Evolutionary conservation across 1,140 invertebrate genomes (phyloP).

Genomic region (Leptinotarsa lineolata): DNA sequence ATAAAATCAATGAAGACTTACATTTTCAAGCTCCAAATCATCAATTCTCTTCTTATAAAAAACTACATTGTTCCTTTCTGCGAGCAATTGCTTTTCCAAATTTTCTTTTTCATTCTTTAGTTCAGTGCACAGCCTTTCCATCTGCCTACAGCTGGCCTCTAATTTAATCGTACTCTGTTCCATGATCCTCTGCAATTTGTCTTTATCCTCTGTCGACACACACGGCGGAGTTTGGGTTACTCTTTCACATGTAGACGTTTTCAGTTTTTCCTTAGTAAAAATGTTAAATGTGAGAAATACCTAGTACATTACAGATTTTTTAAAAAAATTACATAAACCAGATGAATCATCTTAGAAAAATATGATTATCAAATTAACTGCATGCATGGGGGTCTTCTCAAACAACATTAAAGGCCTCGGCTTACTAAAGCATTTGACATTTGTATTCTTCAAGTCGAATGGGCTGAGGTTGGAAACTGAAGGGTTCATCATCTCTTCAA

Average conservation of each 20-base stretch:
- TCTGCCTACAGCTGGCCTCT: conserved; percentile 49
- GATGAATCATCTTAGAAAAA: too few species aligned
- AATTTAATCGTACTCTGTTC: conserved; percentile 51
- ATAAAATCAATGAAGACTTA: conserved; percentile 23
- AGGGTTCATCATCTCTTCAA: too few species aligned
- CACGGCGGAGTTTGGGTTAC: conserved; percentile 33
- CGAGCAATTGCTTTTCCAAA: conserved; percentile 44
- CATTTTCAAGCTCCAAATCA: conserved; percentile 42
- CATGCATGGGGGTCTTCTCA: not conserved
- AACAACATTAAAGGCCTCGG: not conserved
- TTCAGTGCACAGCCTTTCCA: conserved; percentile 49
- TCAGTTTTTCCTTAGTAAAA: conserved; percentile 25
- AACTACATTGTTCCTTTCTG: conserved; percentile 44
- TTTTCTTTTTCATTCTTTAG: conserved; percentile 50
- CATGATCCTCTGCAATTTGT: conserved; percentile 48
- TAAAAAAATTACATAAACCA: too few species aligned
- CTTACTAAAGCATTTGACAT: too few species aligned
- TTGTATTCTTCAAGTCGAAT: too few species aligned
- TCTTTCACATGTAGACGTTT: conserved; percentile 22
- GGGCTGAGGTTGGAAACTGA: too few species aligned
- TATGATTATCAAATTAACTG: not conserved
- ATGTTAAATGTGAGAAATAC: not conserved
- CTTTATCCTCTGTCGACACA: conserved; percentile 34
- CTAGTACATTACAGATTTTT: not conserved
- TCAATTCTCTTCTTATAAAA: conserved; percentile 45